Base-by-base conservation (phyloP, 2,797 vertebrate genomes). In the Chaenodraco wilsoni region DNA sequence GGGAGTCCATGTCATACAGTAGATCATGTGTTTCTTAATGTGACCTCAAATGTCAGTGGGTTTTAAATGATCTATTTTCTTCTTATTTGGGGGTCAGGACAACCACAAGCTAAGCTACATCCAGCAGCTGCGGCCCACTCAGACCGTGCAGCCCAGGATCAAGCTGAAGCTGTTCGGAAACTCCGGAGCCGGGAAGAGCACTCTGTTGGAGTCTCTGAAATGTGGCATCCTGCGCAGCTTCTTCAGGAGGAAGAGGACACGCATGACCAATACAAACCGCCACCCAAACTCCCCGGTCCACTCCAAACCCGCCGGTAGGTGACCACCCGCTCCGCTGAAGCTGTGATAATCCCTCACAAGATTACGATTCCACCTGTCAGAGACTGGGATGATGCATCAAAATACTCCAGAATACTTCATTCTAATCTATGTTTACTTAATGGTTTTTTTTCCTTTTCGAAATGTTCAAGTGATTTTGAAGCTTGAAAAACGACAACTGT, bases 161-260 rank as follows among this genome's bases (percentile, higher is more conserved):
- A 99, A 98, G 76, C 93, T 99, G 55, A 99, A 99, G 86, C 90
- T 99, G 73, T 97, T 99, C 1, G 98, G 98, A 40, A 95, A 98
- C 76, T 94, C 95, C 0, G 96, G 96, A 0, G 78, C 96, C 0
- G 97, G 98, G 40, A 99, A 99, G 82, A 98, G 96, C 69, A 94
- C 95, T 0, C 94, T 99, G 0, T 94, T 99, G 74, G 98, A 99
- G 80, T 99, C 97, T 23, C 95, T 99, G 65, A 98, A 97, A 63
- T 99, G 98, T 0, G 98, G 98, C 51, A 96, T 99, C 81, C 91
- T 99, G 74, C 92, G 98, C 82, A 97, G 98, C 88, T 98, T 99
- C 87, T 99, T 99, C 92, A 94, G 96, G 71, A 95, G 97, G 72
- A 95, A 96, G 71, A 93, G 97, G 60, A 95, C 96, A 15, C 94